phyloP scores from a whole-genome alignment of 2,888 invertebrate species.

The Neuroscelio doddi region DNA sequence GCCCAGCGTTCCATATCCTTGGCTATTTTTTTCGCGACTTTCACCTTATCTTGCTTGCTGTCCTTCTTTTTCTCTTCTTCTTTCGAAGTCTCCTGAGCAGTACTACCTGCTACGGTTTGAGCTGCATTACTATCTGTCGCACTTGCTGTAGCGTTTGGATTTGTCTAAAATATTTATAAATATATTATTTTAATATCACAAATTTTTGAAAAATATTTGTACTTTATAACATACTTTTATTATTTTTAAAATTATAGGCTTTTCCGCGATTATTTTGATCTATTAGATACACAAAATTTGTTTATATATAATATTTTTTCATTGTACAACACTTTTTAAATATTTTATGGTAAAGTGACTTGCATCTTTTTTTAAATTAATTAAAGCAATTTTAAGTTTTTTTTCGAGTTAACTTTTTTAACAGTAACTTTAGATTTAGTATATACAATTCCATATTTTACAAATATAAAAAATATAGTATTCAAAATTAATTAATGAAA shows the following conservation, averaged over 20 bases:
- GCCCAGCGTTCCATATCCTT: slow-evolving; percentile 98
- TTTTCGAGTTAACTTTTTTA: no score
- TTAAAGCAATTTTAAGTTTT: no score
- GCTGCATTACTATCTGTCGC: slow-evolving; percentile 48
- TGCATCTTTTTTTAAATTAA: no score
- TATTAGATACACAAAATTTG: no score
- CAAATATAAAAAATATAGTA: neutral
- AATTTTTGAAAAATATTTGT: no score
- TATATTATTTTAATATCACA: neutral
- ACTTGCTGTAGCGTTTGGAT: slow-evolving; percentile 65
- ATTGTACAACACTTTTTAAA: no score
- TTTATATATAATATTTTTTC: no score
- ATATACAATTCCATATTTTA: neutral
- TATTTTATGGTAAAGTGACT: no score
- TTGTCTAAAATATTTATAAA: slow-evolving; percentile 24
- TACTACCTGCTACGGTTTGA: slow-evolving; percentile 2
- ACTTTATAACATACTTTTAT: neutral
- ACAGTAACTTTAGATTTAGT: no score
- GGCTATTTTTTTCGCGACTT: slow-evolving; percentile 97
- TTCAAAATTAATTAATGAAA: no score
- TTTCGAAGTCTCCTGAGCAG: slow-evolving; percentile 44
- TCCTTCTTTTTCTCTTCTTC: slow-evolving; percentile 82
- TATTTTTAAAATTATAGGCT: no score
- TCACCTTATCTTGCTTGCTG: slow-evolving; percentile 93
- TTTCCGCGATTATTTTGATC: no score